Evolutionary conservation across 1,140 invertebrate species (phyloP), one percentile per base, ranked within the genome.

Genomic region (Nylanderia fulva): DNA sequence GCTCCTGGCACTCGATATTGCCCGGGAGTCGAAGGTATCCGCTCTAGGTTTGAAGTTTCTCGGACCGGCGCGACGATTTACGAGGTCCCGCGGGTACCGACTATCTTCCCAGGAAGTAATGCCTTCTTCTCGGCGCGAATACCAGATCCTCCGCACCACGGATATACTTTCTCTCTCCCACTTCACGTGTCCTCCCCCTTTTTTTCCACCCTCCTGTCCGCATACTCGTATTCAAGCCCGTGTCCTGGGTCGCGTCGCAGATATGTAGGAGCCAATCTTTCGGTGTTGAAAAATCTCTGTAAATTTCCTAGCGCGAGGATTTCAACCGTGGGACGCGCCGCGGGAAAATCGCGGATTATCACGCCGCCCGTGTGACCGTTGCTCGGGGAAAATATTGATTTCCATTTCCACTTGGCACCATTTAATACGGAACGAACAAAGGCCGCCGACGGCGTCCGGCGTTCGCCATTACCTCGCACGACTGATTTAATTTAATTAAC

Each of bases 21-120:
- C 87, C 84, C 58, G 36, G 52, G 48, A 88, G 79, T 79, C 77
- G 87, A 89, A 89, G 79, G 74, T 79, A 88, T 88, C 84, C 75
- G 75, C 56, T 45, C 45, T 45, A 84, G 88, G 79, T 89, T 90
- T 86, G 85, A 90, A 90, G 88, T 90, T 90, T 85, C 87, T 86
- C 79, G 79, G 88, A 82, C 69, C 85, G 27, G 74, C 85, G 68
- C 72, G 63, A 90, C 88, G 88, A 90, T 89, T 90, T 90, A 90
- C 88, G 88, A 90, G 88, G 85, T 90, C 88, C 80, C 88, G 52
- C n/a, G 87, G 88, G 88, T 75, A 90, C 87, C 76, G 88, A 84
- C 88, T 89, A 89, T 89, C 88, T 89, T 89, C 69, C 87, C 74
- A 89, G 87, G 85, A 90, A 90, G 88, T 90, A 90, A 90, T 90